These are phyloP conservation scores for Diuraphis noxia DNA, from an alignment of 1,140 invertebrate species.

Conservation along the genomic window DNA sequence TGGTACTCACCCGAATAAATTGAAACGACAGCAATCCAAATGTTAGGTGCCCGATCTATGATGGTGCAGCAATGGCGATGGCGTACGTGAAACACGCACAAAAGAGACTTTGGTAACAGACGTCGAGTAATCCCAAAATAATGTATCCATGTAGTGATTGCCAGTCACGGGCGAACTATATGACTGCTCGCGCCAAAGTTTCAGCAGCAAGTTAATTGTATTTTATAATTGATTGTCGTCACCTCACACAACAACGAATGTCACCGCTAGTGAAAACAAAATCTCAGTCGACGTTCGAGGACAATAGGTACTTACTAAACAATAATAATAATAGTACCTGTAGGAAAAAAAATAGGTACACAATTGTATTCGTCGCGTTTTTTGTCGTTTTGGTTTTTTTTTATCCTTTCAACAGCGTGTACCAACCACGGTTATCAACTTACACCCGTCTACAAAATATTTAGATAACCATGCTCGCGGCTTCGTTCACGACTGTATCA, in stretches of 20 bases:
- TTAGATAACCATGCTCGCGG: not conserved
- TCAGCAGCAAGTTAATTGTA: not conserved
- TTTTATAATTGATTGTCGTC: too few species aligned
- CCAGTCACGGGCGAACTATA: not conserved
- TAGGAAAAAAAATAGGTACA: not conserved
- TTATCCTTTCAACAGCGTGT: not conserved
- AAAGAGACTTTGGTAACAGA: not conserved
- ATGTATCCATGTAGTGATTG: not conserved
- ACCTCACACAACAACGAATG: not conserved
- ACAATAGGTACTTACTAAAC: not conserved
- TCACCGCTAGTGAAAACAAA: not conserved
- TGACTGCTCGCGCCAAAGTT: not conserved
- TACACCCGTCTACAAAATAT: not conserved
- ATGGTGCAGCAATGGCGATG: not conserved
- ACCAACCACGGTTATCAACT: not conserved
- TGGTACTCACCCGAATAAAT: not conserved
- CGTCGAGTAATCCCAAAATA: not conserved
- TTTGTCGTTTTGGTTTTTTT: not conserved
- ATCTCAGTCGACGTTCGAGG: not conserved
- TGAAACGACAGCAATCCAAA: not conserved
- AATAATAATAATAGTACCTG: not conserved
- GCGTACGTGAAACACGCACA: not conserved
- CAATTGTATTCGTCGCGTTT: not conserved
- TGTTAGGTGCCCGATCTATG: not conserved
- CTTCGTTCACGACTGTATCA: not conserved